Evolutionary conservation across 2,113 vertebrate genomes (phyloP), one percentile per base, ranked within the genome.

Genomic region (Spheniscus mendiculus): DNA sequence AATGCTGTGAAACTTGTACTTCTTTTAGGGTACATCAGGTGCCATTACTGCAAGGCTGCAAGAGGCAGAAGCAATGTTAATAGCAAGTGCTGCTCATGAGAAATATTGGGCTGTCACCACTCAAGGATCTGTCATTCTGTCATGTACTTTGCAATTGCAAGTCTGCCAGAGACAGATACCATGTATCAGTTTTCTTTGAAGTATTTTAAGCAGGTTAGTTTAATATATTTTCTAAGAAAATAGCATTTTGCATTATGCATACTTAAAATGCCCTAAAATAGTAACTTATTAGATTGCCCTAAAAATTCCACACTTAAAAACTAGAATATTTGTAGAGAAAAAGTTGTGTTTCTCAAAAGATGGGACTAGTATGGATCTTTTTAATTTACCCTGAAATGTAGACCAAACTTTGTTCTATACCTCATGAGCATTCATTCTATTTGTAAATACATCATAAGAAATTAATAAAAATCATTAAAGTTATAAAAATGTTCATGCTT

Each of bases 141-240:
- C 52, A 97, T 98, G 85, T 98, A 98, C 93, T 99, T 99, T 63
- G 98, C 98, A 56, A 98, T 98, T 10, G 98, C 98, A 69, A 98
- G 98, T 90, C 98, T 99, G 34, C 98, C 98, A 9, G 99, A 99
- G 93, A 98, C 98, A 38, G 99, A 99, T 93, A 98, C 98, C 6
- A 98, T 98, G 98, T 98, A 99, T 95, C 98, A 99, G 66, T 99
- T 99, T 93, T 99, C 98, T 32, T 95, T 99, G 42, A 99, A 99
- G 87, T 99, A 99, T 95, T 99, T 99, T 97, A 99, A 99, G 92
- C 98, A 99, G 94, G 97, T 99, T 80, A 80, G 69, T 50, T 72
- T 86, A 55, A 32, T 50, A 38, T 58, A 36, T 62, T 13, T 85
- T 66, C 45, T 45, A 83, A 53, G 15, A 76, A 95, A 66, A 77